These are phyloP conservation scores for Dynastes tityus DNA, from an alignment of 2,888 invertebrate genomes.

Conservation along the genomic window DNA sequence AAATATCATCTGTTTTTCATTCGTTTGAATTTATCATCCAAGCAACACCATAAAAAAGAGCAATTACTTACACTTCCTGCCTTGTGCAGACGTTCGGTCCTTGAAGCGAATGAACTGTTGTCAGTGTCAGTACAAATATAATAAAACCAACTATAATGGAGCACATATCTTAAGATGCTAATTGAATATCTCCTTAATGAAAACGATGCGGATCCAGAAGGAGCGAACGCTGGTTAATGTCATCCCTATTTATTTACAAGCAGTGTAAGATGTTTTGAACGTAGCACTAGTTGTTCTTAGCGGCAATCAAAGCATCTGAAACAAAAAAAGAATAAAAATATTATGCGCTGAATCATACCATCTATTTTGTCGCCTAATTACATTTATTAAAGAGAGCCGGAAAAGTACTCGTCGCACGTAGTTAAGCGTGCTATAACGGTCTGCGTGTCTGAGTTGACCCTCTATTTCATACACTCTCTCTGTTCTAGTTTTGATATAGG, in stretches of 20 bases:
- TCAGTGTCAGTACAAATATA: constrained; percentile 16
- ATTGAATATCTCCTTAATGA: constrained; percentile 10
- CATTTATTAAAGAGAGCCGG: constrained; percentile 22
- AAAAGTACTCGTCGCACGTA: neutral
- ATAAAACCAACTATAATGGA: constrained; percentile 20
- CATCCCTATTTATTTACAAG: constrained; percentile 5
- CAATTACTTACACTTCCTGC: constrained; percentile 80
- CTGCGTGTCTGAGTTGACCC: neutral
- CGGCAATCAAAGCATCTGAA: constrained; percentile 30
- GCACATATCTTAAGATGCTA: constrained; percentile 28
- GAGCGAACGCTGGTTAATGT: neutral
- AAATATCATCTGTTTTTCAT: neutral
- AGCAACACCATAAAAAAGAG: neutral
- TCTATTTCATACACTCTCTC: too few relatives aligned
- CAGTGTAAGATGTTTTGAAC: constrained; percentile 6
- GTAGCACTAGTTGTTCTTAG: neutral
- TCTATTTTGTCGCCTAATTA: constrained; percentile 23
- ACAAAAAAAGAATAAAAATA: constrained; percentile 19
- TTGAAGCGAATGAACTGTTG: constrained; percentile 60
- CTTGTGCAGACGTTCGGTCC: constrained; percentile 87
- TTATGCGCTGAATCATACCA: constrained; percentile 18
- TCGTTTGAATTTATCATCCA: neutral
- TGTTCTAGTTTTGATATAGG: too few relatives aligned
- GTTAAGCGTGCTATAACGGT: neutral
- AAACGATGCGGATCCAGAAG: neutral